Percentiles rank a stretch among this genome's conserved stretches.
These are phyloP conservation scores for Apodemus speciosus DNA, from an alignment of 2,113 vertebrate genomes.

Conservation along the genomic window DNA sequence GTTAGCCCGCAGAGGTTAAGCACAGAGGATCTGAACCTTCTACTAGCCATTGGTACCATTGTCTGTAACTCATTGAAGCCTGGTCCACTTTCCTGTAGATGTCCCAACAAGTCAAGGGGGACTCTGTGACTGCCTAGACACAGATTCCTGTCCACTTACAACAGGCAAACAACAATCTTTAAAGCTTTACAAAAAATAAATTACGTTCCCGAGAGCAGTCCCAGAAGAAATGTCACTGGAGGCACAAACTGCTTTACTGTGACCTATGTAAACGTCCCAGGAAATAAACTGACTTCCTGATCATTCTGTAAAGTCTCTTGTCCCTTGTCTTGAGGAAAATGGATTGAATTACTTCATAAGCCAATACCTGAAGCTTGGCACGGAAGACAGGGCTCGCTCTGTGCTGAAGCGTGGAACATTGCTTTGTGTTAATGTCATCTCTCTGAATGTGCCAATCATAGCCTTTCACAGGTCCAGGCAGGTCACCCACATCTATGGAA, in stretches of 20 bases:
- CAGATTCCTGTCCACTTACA: constrained; percentile 40
- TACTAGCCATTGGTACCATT: background rate
- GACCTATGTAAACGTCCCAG: constrained; percentile 59
- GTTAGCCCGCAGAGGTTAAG: rapidly evolving
- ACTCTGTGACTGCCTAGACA: constrained; percentile 13
- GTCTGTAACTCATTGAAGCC: background rate
- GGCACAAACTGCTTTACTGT: constrained; percentile 38
- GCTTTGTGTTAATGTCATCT: background rate
- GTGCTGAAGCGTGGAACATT: background rate
- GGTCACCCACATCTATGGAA: background rate
- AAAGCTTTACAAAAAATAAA: constrained; percentile 48
- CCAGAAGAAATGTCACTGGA: constrained; percentile 66
- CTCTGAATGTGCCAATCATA: background rate
- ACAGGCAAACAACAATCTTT: constrained; percentile 48
- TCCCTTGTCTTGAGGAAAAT: constrained; percentile 45
- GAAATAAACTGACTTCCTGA: constrained; percentile 56
- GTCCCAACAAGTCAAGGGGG: background rate
- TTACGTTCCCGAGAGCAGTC: constrained; percentile 46
- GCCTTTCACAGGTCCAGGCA: background rate
- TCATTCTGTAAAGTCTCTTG: constrained; percentile 33
- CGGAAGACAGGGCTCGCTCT: background rate
- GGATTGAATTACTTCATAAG: constrained; percentile 51
- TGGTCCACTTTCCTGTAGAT: background rate
- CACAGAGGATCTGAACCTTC: rapidly evolving
- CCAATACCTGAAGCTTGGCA: constrained; percentile 27